Base-by-base conservation (phyloP, 1,140 invertebrate genomes). In the Daktulosphaira vitifoliae region DNA sequence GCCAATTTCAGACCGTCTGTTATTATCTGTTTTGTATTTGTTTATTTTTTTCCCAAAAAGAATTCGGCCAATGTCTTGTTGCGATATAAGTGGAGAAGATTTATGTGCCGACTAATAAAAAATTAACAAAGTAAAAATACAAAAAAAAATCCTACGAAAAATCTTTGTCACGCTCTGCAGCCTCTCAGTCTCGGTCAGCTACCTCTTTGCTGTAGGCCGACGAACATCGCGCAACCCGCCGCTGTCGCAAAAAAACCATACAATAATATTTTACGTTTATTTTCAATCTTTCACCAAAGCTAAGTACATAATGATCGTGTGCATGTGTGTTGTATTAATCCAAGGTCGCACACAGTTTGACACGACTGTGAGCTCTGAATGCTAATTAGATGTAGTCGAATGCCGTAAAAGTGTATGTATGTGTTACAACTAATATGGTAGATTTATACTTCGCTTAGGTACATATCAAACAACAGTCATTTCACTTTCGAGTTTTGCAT, bases 51-150 rank as follows among this genome's bases (percentile, higher is more conserved):
- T 56, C 23, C 39, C 54, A 18, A 44, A 37, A 3, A 25, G 3
- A 59, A 59, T 59, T 59, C 54, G 54, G 54, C 54, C 54, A 59
- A 59, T 44, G 54, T 59, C 54, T 59, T 59, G 25, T 44, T 59
- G 54, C 54, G 42, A 59, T 26, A 54, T 9, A 22, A 9, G 11
- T 46, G n/a, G 7, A 3, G 39, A 11, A 44, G n/a, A n/a, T n/a
- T 15, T 11, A 44, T 44, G 29, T 33, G 29, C n/a, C n/a, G n/a
- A n/a, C n/a, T 33, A 33, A 11, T 33, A 33, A 11, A 33, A 33
- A 11, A n/a, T n/a, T n/a, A n/a, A n/a, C n/a, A n/a, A 33, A 33
- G 29, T 11, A 11, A 33, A n/a, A 33, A 23, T 15, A 2, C n/a
- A 46, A 29, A 59, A 59, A 20, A 20, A 20, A 9, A 59, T 18